These are phyloP conservation scores for Melikaiella ostensackeni DNA, from an alignment of 2,888 invertebrate genomes.

Conservation along the genomic window DNA sequence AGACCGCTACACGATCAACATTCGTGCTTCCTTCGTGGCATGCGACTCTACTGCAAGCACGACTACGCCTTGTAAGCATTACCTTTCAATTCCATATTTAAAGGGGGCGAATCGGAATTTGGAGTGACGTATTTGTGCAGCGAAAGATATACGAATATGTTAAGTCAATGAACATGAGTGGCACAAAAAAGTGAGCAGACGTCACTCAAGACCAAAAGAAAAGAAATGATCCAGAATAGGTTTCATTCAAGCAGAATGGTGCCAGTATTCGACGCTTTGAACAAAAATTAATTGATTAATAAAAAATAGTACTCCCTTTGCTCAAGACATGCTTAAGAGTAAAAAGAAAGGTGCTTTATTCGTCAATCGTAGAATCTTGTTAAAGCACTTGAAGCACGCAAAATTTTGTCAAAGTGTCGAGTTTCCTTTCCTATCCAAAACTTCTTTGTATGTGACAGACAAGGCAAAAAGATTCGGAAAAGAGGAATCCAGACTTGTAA, in stretches of 20 bases:
- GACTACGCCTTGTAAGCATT: conserved; percentile 94
- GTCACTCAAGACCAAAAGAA: not conserved
- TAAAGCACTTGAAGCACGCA: not conserved
- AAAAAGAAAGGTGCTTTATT: no score
- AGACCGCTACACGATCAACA: conserved; percentile 93
- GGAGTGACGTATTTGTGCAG: not conserved
- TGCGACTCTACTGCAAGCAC: conserved; percentile 94
- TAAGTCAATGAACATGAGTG: not conserved
- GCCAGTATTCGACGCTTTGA: not conserved
- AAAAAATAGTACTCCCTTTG: not conserved
- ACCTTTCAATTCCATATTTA: not conserved
- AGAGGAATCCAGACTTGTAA: not conserved
- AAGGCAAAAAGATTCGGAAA: not conserved
- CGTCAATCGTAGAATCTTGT: not conserved
- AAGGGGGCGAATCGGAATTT: not conserved
- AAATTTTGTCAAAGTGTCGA: not conserved
- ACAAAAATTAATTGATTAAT: not conserved
- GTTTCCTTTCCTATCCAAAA: not conserved
- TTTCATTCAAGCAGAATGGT: not conserved
- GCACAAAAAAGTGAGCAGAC: not conserved
- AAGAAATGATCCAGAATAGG: not conserved
- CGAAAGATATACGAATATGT: not conserved
- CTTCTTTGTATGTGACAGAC: not conserved
- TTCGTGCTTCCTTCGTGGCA: conserved; percentile 94
- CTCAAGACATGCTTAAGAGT: not conserved